These are phyloP conservation scores for Chinchilla lanigera DNA, from an alignment of 2,113 vertebrate species.

Conservation along the genomic window DNA sequence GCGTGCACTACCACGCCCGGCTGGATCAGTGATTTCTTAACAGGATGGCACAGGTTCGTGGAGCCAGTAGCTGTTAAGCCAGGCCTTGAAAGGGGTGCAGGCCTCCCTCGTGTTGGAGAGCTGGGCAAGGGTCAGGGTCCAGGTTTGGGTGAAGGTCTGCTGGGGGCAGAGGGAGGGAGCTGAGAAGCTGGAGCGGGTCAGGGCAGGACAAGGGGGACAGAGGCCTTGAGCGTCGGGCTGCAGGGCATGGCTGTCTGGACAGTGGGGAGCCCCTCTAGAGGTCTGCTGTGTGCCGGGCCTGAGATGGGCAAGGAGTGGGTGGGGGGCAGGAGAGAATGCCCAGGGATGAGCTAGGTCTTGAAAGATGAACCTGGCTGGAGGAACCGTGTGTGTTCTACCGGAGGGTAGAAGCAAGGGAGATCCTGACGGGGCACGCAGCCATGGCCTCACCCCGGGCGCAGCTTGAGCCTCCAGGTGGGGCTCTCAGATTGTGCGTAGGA, in stretches of 20 bases:
- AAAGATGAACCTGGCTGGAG: neutral
- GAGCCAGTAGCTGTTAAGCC: neutral
- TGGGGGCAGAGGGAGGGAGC: neutral
- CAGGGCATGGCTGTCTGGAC: neutral
- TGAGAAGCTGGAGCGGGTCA: neutral
- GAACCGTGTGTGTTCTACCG: neutral
- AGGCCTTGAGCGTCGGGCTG: neutral
- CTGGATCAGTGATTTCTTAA: neutral
- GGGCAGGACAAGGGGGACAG: neutral
- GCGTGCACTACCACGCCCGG: neutral
- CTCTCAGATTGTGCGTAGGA: neutral
- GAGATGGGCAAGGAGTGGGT: neutral
- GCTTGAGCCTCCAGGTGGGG: neutral
- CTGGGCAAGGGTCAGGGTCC: neutral
- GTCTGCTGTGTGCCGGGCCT: neutral
- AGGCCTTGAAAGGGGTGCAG: neutral
- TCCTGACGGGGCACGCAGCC: neutral
- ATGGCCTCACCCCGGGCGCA: neutral
- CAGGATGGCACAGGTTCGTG: neutral
- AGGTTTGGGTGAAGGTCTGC: neutral
- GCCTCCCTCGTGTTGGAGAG: neutral
- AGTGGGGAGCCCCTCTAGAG: neutral
- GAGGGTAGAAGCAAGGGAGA: neutral
- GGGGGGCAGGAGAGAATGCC: neutral
- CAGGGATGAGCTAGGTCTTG: neutral